Evolutionary conservation across 35 echinoderm and acorn worm genomes (phyloP).

Genomic region (Apostichopus californicus): DNA sequence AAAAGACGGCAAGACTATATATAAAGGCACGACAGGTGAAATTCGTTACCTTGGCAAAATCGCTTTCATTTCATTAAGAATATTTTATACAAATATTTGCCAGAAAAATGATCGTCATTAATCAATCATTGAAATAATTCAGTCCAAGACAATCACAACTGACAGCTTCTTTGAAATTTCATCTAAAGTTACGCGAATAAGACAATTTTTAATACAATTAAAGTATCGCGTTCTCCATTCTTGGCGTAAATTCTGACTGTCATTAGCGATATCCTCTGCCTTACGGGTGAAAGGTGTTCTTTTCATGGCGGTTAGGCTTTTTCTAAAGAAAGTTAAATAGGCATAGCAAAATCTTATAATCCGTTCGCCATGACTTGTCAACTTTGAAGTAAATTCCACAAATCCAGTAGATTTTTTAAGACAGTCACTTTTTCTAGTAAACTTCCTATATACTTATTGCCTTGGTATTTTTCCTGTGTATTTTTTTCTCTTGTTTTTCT

Average conservation of each 20-base stretch:
- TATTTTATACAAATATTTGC: no score
- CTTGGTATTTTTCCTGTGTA: no score
- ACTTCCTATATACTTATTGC: no score
- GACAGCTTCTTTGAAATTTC: not conserved
- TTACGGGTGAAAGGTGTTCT: not conserved
- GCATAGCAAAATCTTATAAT: not conserved
- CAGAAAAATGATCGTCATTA: not conserved
- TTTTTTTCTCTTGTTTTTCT: no score
- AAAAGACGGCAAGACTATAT: no score
- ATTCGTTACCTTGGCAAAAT: no score
- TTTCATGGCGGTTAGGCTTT: not conserved
- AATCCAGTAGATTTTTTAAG: not conserved
- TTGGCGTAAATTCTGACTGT: not conserved
- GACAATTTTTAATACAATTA: not conserved
- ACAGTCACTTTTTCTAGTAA: not conserved
- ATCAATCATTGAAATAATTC: not conserved
- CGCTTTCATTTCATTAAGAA: no score
- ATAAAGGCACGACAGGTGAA: no score
- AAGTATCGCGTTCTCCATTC: not conserved
- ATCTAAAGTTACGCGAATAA: slow-evolving; percentile 14
- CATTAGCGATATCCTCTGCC: not conserved
- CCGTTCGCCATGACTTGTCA: not conserved
- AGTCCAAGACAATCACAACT: not conserved
- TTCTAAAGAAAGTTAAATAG: not conserved
- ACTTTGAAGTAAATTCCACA: not conserved